phyloP scores from a whole-genome alignment of 2,797 vertebrate species.

The Emys orbicularis region DNA sequence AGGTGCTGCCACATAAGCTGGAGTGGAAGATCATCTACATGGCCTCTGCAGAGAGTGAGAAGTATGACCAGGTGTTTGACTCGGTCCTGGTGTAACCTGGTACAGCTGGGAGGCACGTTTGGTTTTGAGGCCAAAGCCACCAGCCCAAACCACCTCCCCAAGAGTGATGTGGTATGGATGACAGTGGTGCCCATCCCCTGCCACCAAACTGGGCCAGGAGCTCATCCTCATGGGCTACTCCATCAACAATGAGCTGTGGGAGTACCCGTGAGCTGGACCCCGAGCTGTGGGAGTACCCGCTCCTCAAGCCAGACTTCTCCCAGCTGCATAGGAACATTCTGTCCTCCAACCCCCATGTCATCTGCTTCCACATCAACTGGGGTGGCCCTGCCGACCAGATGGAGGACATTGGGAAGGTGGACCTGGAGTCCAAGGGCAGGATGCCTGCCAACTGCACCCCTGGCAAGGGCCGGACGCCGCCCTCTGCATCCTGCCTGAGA shows the following conservation, averaged over 20 bases:
- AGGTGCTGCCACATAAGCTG: not conserved
- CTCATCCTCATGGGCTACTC: conserved; percentile 95
- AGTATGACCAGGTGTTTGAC: not conserved
- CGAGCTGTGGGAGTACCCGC: conserved; percentile 92
- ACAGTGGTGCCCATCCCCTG: conserved; percentile 94
- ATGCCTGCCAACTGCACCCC: conserved; percentile 86
- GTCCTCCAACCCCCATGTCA: conserved; percentile 91
- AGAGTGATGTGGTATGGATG: conserved; percentile 94
- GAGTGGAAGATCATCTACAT: not conserved
- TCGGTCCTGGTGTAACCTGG: not conserved
- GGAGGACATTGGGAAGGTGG: conserved; percentile 90
- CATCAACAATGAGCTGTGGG: conserved; percentile 93
- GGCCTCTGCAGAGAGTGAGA: not conserved
- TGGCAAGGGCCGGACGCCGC: conserved; percentile 80
- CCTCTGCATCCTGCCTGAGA: conserved; percentile 87
- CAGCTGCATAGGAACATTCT: conserved; percentile 95
- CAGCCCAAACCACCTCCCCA: conserved; percentile 90
- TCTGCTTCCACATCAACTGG: conserved; percentile 95
- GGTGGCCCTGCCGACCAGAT: conserved; percentile 87
- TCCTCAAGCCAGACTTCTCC: conserved; percentile 90
- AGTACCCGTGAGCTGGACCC: conserved; percentile 84
- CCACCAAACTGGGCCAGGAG: conserved; percentile 91
- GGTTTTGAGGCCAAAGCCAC: conserved; percentile 89
- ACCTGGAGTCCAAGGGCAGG: conserved; percentile 79
- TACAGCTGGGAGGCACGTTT: not conserved